Conservation (phyloP, 2,888 invertebrate genomes). For the Ennomos fuscantarius region DNA sequence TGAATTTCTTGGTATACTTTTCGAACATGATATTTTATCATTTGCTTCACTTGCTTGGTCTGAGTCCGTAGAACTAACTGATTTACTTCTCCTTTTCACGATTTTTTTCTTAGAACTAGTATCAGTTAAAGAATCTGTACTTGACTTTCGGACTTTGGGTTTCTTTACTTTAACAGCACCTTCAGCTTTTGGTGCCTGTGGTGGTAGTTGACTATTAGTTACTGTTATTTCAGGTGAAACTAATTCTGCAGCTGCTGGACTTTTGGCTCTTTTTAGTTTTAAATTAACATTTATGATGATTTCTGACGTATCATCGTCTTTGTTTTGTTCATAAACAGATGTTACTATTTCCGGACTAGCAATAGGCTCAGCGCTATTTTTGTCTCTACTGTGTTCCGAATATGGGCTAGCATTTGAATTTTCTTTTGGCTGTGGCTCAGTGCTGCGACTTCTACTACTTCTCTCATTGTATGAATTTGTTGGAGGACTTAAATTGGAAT, state of each 20-base stretch:
- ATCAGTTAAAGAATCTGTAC: slow-evolving; percentile 72
- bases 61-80: slow-evolving; percentile 76
- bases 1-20: slow-evolving; percentile 54
- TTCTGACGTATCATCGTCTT: slow-evolving; percentile 73
- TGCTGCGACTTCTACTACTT: slow-evolving; percentile 70
- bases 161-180: slow-evolving; percentile 63
- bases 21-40: slow-evolving; percentile 57
- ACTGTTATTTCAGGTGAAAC: slow-evolving; percentile 75
- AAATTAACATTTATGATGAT: slow-evolving; percentile 78
- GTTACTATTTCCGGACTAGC: slow-evolving; percentile 56
- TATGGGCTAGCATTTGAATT: slow-evolving; percentile 46
- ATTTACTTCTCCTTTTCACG: slow-evolving; percentile 74
- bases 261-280: slow-evolving; percentile 74
- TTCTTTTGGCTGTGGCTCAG: slow-evolving; percentile 65
- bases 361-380: slow-evolving; percentile 45
- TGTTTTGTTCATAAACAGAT: slow-evolving; percentile 66
- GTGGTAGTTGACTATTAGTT: slow-evolving; percentile 77
- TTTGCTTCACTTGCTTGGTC: slow-evolving; percentile 64
- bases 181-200: slow-evolving; percentile 79
- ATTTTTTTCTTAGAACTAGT: slow-evolving; percentile 69
- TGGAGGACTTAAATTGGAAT: slow-evolving; percentile 62
- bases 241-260: slow-evolving; percentile 61
- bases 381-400: slow-evolving; percentile 53
- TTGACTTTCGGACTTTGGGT: slow-evolving; percentile 71
- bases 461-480: slow-evolving; percentile 62